Evolutionary conservation across 2,797 vertebrate genomes (phyloP).

Genomic region (Enteromius trimaculatus): DNA sequence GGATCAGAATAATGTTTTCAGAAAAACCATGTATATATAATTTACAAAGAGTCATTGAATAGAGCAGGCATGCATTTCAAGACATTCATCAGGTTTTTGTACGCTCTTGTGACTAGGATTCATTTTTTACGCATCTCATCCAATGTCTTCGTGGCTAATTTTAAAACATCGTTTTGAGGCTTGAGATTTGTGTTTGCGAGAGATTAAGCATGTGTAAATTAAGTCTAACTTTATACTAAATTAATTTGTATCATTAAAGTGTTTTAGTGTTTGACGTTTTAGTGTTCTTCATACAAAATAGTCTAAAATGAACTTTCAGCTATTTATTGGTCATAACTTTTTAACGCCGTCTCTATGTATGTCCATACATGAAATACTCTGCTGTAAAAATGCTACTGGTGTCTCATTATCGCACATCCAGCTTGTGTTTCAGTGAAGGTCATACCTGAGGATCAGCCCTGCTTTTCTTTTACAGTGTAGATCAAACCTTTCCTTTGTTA

Average conservation of each 20-base stretch:
- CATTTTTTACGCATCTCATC: background rate
- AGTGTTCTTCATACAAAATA: background rate
- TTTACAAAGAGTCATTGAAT: no score
- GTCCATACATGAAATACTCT: background rate
- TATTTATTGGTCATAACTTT: background rate
- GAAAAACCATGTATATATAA: no score
- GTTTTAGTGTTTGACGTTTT: background rate
- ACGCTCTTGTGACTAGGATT: background rate
- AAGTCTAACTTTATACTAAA: background rate
- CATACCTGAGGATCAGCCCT: conserved; percentile 1
- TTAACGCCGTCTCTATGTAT: background rate
- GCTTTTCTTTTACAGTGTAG: conserved; percentile 27
- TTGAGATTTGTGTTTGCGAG: background rate
- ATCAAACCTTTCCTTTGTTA: conserved; percentile 25
- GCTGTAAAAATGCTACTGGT: background rate
- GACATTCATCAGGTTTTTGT: background rate
- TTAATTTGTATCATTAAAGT: background rate
- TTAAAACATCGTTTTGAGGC: background rate
- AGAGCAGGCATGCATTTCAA: no score
- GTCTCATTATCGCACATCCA: background rate
- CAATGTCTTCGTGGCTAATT: background rate
- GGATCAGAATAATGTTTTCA: no score
- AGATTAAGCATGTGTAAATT: background rate
- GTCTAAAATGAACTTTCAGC: background rate
- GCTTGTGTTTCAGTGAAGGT: conserved; percentile 7